phyloP scores from a whole-genome alignment of 2,888 invertebrate species.

The Acronicta alni region DNA sequence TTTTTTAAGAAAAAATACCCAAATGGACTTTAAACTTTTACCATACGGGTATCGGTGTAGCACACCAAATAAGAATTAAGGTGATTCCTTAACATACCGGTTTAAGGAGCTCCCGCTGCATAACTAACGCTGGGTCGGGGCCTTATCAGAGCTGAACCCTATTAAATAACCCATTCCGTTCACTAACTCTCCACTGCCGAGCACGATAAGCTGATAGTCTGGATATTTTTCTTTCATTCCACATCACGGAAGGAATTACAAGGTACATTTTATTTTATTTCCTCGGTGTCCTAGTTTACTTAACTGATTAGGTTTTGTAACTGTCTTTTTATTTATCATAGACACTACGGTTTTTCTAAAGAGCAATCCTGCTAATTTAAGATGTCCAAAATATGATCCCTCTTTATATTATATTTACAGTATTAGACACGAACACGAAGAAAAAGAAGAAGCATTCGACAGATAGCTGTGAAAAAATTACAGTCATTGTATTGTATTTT shows the following conservation, averaged over 20 bases:
- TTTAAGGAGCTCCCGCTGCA: conserved; percentile 44
- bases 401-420: no score
- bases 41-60: conserved; percentile 11
- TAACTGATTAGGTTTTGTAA: conserved; percentile 40
- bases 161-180: conserved; percentile 57
- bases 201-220: conserved; percentile 48
- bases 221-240: conserved; percentile 55
- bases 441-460: no score
- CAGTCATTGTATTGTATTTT: no score
- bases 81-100: conserved; percentile 31
- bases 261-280: conserved; percentile 42
- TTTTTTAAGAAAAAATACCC: no score
- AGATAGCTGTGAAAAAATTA: no score
- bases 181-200: conserved; percentile 42
- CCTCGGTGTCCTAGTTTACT: conserved; percentile 22
- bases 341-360: neutral
- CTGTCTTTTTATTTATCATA: conserved; percentile 3
- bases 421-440: no score
- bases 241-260: conserved; percentile 46
- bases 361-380: no score
- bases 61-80: conserved; percentile 41
- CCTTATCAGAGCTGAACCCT: conserved; percentile 52
- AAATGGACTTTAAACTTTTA: no score
- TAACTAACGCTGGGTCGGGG: conserved; percentile 50
- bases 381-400: no score